Evolutionary conservation across 1,140 invertebrate genomes (phyloP).

Genomic region (Argopecten irradians): DNA sequence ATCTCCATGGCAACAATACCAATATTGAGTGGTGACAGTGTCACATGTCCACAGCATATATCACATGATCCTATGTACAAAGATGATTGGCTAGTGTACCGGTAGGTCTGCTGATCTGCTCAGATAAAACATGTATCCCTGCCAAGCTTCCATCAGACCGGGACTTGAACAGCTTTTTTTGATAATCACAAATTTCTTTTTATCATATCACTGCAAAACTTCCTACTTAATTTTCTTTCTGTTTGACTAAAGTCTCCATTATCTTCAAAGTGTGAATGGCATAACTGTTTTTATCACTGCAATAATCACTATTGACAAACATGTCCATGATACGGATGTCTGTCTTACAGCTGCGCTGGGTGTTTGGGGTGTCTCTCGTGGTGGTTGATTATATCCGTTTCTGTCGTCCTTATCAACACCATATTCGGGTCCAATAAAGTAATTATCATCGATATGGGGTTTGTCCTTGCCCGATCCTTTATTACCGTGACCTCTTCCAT

Average conservation of each 20-base stretch:
- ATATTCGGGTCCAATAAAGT: neutral
- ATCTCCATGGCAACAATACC: neutral
- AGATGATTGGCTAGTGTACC: slow-evolving; percentile 7
- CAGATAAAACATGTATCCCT: neutral
- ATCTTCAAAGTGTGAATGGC: neutral
- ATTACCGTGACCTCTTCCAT: too few species aligned
- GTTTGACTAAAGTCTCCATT: neutral
- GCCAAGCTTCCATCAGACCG: neutral
- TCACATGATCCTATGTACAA: slow-evolving; percentile 21
- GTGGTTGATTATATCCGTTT: neutral
- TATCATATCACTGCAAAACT: neutral
- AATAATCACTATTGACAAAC: neutral
- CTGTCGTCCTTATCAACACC: neutral
- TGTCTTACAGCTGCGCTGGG: neutral
- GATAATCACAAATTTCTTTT: neutral
- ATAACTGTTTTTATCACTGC: neutral
- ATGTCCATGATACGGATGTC: neutral
- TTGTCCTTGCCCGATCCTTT: neutral
- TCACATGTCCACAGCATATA: neutral
- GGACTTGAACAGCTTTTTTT: neutral
- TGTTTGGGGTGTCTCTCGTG: neutral
- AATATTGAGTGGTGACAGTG: neutral
- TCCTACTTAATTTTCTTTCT: neutral
- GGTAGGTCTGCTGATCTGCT: neutral
- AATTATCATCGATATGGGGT: neutral